Evolutionary conservation across 2,113 vertebrate genomes (phyloP), one percentile per base, ranked within the genome.

Genomic region (Xerus inauris): DNA sequence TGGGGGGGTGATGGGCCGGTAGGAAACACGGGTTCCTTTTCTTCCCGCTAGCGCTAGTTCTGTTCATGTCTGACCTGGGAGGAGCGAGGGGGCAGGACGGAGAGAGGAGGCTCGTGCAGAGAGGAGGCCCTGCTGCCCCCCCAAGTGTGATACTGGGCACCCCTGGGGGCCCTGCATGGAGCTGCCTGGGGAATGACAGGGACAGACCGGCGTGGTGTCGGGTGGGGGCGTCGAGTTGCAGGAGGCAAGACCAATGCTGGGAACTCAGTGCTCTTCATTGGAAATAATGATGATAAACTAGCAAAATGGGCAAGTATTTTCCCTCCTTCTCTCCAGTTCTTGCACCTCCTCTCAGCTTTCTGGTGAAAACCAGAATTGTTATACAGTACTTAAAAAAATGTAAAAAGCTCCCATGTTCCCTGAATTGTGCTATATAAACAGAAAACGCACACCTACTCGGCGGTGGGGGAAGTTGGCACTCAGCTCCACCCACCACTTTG

Each of bases 1-100:
- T 65, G 99, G 99, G 89, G 99, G 99, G 76, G 99, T 99, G 32
- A 98, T 99, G 99, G 99, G 99, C 98, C 99, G 99, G 99, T 99
- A 98, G 88, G 98, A 92, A 91, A 86, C 0, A 12, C 24, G 30
- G 90, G 35, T 96, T 94, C 92, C 35, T 65, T 5, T n/a, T 64
- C 54, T 45, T 89, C 32, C 91, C 94, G 0, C 32, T 67, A 17
- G 28, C 73, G 0, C 26, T 26, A 3, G 69, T 11, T 9, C 67
- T 35, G 72, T 0, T 0, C n/a, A 12, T 75, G 38, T 64, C 4
- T 8, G 10, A 19, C 17, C 0, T 42, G 80, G 95, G 73, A 67
- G 42, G 87, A 57, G 54, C 0, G 0, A 45, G 72, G 42, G 79
- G 49, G 40, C 54, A 51, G 85, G 8, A 72, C 54, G 35, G 45